These are phyloP conservation scores for Bombus consobrinus DNA, from an alignment of 1,140 invertebrate genomes.

Conservation along the genomic window DNA sequence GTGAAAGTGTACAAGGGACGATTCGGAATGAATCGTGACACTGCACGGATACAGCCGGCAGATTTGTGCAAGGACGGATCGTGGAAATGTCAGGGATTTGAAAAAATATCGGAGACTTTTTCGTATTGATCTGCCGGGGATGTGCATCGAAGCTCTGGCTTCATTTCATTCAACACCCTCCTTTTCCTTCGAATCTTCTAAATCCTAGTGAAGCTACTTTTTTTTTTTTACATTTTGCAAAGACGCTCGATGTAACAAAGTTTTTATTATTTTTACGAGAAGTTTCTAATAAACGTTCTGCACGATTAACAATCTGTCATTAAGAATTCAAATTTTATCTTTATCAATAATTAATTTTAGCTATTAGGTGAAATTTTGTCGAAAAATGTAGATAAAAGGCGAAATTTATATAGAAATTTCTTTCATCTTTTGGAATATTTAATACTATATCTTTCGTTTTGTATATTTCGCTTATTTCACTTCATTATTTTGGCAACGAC, in stretches of 20 bases:
- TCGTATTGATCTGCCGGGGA: conserved; percentile 30
- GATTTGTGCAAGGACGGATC: conserved; percentile 11
- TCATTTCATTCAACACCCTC: not conserved
- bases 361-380: not conserved
- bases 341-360: too few species aligned
- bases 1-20: conserved; percentile 17
- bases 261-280: not conserved
- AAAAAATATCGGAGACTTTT: conserved; percentile 22
- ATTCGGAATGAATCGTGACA: not conserved
- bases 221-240: not conserved
- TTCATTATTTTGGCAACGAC: not conserved
- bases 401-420: not conserved
- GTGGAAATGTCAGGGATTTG: conserved; percentile 12
- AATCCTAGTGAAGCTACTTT: not conserved
- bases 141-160: not conserved
- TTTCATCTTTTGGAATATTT: not conserved
- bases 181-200: too few species aligned
- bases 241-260: not conserved
- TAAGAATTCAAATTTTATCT: not conserved
- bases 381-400: not conserved
- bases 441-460: not conserved
- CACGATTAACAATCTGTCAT: not conserved
- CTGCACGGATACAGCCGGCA: not conserved
- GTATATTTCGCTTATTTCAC: not conserved
- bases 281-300: not conserved